phyloP scores from a whole-genome alignment of 1,140 invertebrate species.

The Matsumurasca onukii region DNA sequence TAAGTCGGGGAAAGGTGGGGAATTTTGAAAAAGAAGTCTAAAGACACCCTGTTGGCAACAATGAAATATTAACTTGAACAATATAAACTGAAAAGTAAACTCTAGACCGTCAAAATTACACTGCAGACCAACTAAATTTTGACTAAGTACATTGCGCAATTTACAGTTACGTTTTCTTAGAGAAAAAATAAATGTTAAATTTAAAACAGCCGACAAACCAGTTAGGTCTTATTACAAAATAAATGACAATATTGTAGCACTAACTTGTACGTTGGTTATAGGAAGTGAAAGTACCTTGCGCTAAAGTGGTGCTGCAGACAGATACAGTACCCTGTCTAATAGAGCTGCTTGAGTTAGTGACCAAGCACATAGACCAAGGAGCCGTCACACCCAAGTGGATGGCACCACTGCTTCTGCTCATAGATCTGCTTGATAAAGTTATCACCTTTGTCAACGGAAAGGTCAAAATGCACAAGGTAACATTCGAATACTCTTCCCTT shows the following conservation, averaged over 20 bases:
- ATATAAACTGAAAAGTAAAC: too few relatives aligned
- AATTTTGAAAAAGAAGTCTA: too few relatives aligned
- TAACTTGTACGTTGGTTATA: slow-evolving; percentile 47
- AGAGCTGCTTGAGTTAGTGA: slow-evolving; percentile 52
- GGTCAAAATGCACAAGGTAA: slow-evolving; percentile 65
- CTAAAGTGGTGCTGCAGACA: slow-evolving; percentile 55
- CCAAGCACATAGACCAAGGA: slow-evolving; percentile 48
- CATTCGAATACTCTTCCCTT: too few relatives aligned
- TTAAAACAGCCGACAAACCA: background rate
- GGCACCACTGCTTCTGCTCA: slow-evolving; percentile 70
- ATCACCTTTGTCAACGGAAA: slow-evolving; percentile 69
- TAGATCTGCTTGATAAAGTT: slow-evolving; percentile 83
- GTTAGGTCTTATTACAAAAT: background rate
- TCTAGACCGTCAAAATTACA: too few relatives aligned
- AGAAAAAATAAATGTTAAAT: background rate
- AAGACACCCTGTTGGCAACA: too few relatives aligned
- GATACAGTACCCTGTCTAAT: slow-evolving; percentile 59
- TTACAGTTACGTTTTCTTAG: too few relatives aligned
- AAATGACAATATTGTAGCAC: background rate
- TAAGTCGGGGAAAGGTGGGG: too few relatives aligned
- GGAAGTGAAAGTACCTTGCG: slow-evolving; percentile 70
- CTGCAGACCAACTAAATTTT: too few relatives aligned
- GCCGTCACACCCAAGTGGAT: slow-evolving; percentile 74
- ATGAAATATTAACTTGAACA: too few relatives aligned
- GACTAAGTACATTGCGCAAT: too few relatives aligned